Evolutionary conservation across 2,888 invertebrate species (phyloP), one percentile per base, ranked within the genome.

Genomic region (Lasioglossum leucozonium): DNA sequence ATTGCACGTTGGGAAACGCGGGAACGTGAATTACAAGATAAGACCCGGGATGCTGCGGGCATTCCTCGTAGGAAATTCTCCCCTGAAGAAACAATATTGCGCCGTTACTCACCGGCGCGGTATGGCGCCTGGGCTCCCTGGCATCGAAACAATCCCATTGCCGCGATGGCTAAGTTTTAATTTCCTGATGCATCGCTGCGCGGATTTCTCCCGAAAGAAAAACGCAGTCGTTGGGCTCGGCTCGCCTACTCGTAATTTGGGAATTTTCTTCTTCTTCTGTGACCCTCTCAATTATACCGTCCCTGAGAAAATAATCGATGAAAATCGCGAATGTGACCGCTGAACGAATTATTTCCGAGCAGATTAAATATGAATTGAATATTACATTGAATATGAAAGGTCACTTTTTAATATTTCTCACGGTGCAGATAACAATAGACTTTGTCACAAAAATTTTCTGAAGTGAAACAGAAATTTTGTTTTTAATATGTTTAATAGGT

Each of bases 51-150:
- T 42, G 34, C 69, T 37, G 78, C 1, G 44, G 30, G 40, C 73
- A 81, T 81, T 74, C 81, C 71, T 69, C 37, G 34, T 11, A n/a
- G 37, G 67, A 58, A 84, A 82, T 84, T 82, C 55, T 67, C 67
- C 26, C 13, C 16, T 13, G 26, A 37, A 26, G 55, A 77, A 58
- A 72, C 72, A 55, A 69, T 67, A 72, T 51, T 73, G 44, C 82
- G 26, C 30, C 47, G 30, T 69, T 30, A 44, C 26, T 16, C 42
- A 37, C 16, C 67, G 40, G 5, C 26, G n/a, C 40, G 58, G 30
- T 18, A 4, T 13, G 22, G 67, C 40, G 51, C 13, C 58, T 26
- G 13, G 58, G 8, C 51, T 37, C 69, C 13, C 34, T 22, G 37
- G 37, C 67, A 67, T 67, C 67, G 67, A 34, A 67, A 37, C 67